Evolutionary conservation across 64 coral and sea anemone genomes (phyloP).

Genomic region (Montipora foliosa): DNA sequence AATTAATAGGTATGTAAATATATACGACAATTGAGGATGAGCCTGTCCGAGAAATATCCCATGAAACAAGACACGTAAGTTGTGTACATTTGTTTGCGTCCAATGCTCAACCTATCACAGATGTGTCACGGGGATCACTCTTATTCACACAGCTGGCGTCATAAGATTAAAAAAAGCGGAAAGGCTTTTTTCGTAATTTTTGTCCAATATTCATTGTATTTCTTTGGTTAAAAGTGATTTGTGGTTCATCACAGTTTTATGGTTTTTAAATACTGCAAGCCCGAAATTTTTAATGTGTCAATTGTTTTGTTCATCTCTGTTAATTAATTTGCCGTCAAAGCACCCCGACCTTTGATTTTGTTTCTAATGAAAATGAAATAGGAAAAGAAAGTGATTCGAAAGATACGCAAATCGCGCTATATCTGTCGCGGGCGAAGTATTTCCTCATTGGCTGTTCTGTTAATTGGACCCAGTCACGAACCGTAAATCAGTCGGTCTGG

Average conservation of each 20-base stretch:
- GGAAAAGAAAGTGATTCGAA: background rate
- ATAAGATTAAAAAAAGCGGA: background rate
- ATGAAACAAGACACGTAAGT: background rate
- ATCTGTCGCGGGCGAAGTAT: background rate
- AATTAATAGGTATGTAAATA: no score
- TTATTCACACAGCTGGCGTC: background rate
- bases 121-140: background rate
- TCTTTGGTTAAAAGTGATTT: no score
- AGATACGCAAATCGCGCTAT: background rate
- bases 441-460: background rate
- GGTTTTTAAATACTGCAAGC: background rate
- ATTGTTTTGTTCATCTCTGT: background rate
- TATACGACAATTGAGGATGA: background rate
- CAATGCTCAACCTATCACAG: background rate
- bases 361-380: constrained; percentile 31
- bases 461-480: background rate
- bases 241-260: no score
- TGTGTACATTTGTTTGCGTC: no score
- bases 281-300: background rate
- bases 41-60: background rate
- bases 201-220: background rate
- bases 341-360: background rate
- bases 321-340: constrained; percentile 14
- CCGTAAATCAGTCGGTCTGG: background rate
- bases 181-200: background rate